Evolutionary conservation across 2,888 invertebrate species (phyloP), one percentile per base, ranked within the genome.

Genomic region (Scrobipalpa costella): DNA sequence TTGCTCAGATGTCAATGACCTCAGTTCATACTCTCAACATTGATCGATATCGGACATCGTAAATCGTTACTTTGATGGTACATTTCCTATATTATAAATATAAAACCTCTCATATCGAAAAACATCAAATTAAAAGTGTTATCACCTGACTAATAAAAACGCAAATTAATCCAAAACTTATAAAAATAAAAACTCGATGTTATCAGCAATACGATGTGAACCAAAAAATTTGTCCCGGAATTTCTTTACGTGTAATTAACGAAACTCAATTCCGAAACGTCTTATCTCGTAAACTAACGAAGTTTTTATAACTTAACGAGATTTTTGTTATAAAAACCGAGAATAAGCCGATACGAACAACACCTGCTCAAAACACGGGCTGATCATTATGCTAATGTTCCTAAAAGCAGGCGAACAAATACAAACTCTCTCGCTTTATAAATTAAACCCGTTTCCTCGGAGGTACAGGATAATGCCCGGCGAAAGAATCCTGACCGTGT

Each of bases 351-450:
- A 89, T 87, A 87, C 78, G 83, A 79, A 81, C 84, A 77, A 88
- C 90, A 91, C 90, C 90, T 91, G 90, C 88, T 88, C 82, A 83
- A 85, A 87, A 88, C 84, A 80, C 84, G 81, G 79, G 84, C 81
- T 84, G 81, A 85, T 87, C 86, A 88, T 90, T 88, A 90, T 88
- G 89, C 80, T 90, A 90, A 90, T 90, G 82, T 80, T 79, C 72
- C 79, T 83, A 84, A 84, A 87, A 84, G 64, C 62, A 64, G 66
- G 62, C 76, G 75, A 75, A 66, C 75, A 71, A 81, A 85, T 84
- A 79, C 75, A 71, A 77, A 77, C 84, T 80, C 79, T 88, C 57
- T 33, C 17, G 6, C 44, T 50, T 69, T 67, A 68, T 64, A 71
- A 77, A 79, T 80, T 72, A 81, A 80, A 76, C 78, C 71, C 82